Percentiles rank a stretch among this genome's conserved stretches.
These are phyloP conservation scores for Trissoscelio sp. DNA, from an alignment of 2,888 invertebrate species.

Conservation along the genomic window DNA sequence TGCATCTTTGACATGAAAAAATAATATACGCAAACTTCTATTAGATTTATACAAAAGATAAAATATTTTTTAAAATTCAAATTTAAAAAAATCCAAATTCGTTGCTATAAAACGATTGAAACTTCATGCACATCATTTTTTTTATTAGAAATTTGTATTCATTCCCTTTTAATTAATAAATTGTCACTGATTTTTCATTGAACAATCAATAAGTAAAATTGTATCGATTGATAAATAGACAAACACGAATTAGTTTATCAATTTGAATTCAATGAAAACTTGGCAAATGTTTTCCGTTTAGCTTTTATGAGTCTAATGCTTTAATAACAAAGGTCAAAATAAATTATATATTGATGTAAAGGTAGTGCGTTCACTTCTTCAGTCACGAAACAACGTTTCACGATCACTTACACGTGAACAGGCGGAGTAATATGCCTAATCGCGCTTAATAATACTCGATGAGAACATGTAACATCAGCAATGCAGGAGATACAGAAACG, in stretches of 20 bases:
- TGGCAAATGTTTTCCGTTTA: slow-evolving; percentile 46
- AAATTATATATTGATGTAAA: slow-evolving; percentile 78
- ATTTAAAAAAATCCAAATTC: too few relatives aligned
- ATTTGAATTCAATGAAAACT: slow-evolving; percentile 39
- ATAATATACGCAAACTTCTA: too few relatives aligned
- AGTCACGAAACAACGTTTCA: slow-evolving; percentile 69
- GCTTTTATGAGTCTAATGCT: slow-evolving; percentile 48
- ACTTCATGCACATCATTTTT: too few relatives aligned
- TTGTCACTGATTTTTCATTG: too few relatives aligned
- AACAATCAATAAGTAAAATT: too few relatives aligned
- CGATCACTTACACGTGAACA: slow-evolving; percentile 73
- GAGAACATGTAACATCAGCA: slow-evolving; percentile 77
- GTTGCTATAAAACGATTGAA: too few relatives aligned
- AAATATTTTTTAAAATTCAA: too few relatives aligned
- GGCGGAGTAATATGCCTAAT: slow-evolving; percentile 76
- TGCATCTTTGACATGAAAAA: too few relatives aligned
- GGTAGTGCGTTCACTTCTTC: slow-evolving; percentile 70
- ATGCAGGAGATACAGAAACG: slow-evolving; percentile 76
- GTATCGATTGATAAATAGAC: too few relatives aligned
- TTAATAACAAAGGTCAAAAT: slow-evolving; percentile 77
- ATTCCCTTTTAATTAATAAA: too few relatives aligned
- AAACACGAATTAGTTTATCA: slow-evolving; percentile 23
- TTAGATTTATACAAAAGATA: too few relatives aligned
- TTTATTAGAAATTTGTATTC: too few relatives aligned
- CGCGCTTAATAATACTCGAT: slow-evolving; percentile 80